Base-by-base conservation (phyloP, 92 coral and sea anemone genomes). In the Porites divaricata region DNA sequence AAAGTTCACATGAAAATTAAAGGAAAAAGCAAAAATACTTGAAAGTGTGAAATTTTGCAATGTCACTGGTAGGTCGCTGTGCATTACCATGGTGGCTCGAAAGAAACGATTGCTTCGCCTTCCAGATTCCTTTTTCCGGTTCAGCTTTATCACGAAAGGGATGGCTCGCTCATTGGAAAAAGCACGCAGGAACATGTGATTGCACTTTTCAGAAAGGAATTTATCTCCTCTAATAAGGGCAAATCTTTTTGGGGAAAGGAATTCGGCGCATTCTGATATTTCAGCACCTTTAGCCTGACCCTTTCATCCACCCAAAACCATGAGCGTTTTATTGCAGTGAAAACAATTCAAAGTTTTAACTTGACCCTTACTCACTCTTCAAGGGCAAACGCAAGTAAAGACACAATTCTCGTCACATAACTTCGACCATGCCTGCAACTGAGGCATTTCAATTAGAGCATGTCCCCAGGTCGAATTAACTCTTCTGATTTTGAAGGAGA, bases 211-310 rank as follows among this genome's bases (percentile, higher is more conserved):
- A 78, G 19, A 6, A 22, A 78, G 63, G 45, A 66, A 78, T 24
- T 51, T 65, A 9, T 41, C 51, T 24, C 56, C 22, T 23, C 24
- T 23, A 62, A 78, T 26, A 66, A 16, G 63, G 63, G 74, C 73
- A 65, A 50, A 51, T 19, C 61, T 23, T 78, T 78, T 64, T 8
- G 51, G 25, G 64, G 73, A 66, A 78, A 65, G 83, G 83, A 78
- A 78, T 78, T 66, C 53, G 35, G 17, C 48, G 73, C 16, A 66
- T 49, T 73, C 77, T 35, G 28, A 65, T 65, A 78, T 78, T 78
- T 78, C 83, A 65, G 49, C 83, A 65, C 62, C 77, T 22, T 78
- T 63, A 25, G 63, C 22, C 24, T 78, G 83, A 78, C 83, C 83
- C 74, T 78, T 63, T 78, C 53, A 48, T 12, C 6, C 72, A 62